Conservation (phyloP, 2,888 invertebrate genomes). For the Acleris holmiana region DNA sequence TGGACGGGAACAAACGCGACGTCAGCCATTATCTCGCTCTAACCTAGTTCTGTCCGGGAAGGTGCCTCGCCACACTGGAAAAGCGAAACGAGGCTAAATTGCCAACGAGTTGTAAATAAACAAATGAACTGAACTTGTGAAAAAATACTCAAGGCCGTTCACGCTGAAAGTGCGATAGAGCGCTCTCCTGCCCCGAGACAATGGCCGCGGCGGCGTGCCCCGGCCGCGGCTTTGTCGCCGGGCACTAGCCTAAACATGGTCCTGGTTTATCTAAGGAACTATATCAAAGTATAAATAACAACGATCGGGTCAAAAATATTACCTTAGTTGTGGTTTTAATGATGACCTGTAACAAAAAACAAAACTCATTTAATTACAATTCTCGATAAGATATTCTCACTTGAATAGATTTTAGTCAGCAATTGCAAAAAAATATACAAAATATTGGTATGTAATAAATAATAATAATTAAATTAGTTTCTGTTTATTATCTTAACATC, state of each 20-base stretch:
- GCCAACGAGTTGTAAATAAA: constrained; percentile 55
- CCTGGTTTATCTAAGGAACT: too few relatives aligned
- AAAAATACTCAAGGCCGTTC: constrained; percentile 47
- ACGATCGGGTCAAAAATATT: too few relatives aligned
- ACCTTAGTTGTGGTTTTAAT: too few relatives aligned
- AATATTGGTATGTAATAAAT: too few relatives aligned
- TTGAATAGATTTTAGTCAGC: too few relatives aligned
- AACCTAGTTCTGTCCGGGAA: constrained; percentile 60
- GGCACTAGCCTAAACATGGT: neutral
- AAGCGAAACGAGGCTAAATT: constrained; percentile 60
- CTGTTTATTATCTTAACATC: too few relatives aligned
- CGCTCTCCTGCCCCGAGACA: constrained; percentile 35
- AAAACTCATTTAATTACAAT: too few relatives aligned
- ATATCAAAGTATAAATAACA: too few relatives aligned
- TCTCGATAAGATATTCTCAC: too few relatives aligned
- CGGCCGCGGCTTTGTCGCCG: constrained; percentile 1
- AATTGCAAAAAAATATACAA: too few relatives aligned
- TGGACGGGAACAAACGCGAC: constrained; percentile 61
- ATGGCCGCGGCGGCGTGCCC: constrained; percentile 18
- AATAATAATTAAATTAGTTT: too few relatives aligned
- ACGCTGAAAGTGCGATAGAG: constrained; percentile 45
- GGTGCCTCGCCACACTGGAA: constrained; percentile 47
- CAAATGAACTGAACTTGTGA: constrained; percentile 50
- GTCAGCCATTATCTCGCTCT: constrained; percentile 65
- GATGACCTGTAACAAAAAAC: too few relatives aligned